phyloP scores from a whole-genome alignment of 2,888 invertebrate species.

The Agrochola circellaris region DNA sequence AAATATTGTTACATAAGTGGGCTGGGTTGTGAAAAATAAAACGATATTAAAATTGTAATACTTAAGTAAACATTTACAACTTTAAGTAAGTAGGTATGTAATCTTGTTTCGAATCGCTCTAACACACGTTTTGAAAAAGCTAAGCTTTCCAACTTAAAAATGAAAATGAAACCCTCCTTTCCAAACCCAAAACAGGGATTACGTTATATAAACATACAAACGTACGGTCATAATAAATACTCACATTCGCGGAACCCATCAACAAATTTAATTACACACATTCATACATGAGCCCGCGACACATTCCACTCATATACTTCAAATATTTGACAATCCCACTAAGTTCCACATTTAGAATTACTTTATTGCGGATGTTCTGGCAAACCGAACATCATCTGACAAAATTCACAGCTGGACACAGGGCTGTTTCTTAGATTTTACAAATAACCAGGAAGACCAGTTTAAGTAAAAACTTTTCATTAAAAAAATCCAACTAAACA shows the following conservation, averaged over 20 bases:
- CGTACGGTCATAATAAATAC: conserved; percentile 4
- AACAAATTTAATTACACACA: conserved; percentile 38
- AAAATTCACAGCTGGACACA: not conserved
- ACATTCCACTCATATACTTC: conserved; percentile 15
- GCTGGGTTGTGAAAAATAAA: conserved; percentile 12
- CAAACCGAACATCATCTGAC: not conserved
- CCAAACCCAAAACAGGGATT: conserved; percentile 10
- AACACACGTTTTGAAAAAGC: not conserved
- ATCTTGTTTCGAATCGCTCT: not conserved
- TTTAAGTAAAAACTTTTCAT: not conserved
- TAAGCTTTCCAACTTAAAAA: not conserved
- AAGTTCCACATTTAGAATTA: not conserved
- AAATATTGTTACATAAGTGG: conserved; percentile 33
- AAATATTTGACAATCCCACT: conserved; percentile 18
- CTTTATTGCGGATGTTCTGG: not conserved
- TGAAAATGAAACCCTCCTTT: not conserved
- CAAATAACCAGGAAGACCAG: not conserved
- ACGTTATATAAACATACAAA: conserved; percentile 12
- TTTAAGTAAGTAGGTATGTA: not conserved
- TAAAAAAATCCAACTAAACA: not conserved
- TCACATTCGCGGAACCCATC: conserved; percentile 27
- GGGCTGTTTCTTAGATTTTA: not conserved
- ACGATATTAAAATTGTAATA: not conserved
- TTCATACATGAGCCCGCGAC: conserved; percentile 10
- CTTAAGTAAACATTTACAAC: not conserved